Percentiles rank a stretch among this genome's conserved stretches.
phyloP scores from a whole-genome alignment of 2,113 vertebrate species.

The Hemicordylus capensis region DNA sequence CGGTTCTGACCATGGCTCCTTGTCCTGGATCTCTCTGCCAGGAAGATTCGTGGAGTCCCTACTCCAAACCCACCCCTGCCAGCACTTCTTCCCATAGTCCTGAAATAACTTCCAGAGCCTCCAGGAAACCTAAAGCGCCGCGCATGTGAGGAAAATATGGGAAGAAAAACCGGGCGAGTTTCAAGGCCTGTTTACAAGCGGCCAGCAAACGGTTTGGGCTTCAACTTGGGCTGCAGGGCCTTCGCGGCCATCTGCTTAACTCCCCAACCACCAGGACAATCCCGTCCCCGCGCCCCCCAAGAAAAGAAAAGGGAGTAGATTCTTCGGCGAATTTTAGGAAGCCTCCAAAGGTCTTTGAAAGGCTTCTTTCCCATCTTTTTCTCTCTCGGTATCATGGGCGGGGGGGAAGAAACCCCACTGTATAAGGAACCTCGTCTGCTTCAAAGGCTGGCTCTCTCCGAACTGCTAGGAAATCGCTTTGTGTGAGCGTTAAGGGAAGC shows the following conservation, averaged over 20 bases:
- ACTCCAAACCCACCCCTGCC: background rate
- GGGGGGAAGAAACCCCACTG: background rate
- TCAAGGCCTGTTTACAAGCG: slow-evolving; percentile 23
- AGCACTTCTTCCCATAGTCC: background rate
- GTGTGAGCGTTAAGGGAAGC: background rate
- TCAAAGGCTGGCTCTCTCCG: no score
- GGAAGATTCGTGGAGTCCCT: background rate
- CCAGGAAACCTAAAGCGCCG: background rate
- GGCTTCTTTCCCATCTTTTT: background rate
- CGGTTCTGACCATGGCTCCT: fast-evolving
- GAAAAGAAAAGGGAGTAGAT: background rate
- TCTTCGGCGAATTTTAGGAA: background rate
- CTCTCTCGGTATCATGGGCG: background rate
- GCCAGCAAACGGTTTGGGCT: background rate
- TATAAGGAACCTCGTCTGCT: background rate
- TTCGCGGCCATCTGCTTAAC: background rate
- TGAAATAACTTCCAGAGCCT: slow-evolving; percentile 32
- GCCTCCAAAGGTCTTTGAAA: background rate
- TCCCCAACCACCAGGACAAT: no score
- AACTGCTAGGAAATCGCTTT: background rate
- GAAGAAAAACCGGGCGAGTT: slow-evolving; percentile 35
- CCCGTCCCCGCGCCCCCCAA: no score
- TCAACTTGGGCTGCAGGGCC: background rate
- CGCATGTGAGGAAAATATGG: background rate
- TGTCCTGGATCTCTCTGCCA: background rate